Evolutionary conservation across 2,888 invertebrate genomes (phyloP), one percentile per base, ranked within the genome.

Genomic region (Oxystoma pomonae): DNA sequence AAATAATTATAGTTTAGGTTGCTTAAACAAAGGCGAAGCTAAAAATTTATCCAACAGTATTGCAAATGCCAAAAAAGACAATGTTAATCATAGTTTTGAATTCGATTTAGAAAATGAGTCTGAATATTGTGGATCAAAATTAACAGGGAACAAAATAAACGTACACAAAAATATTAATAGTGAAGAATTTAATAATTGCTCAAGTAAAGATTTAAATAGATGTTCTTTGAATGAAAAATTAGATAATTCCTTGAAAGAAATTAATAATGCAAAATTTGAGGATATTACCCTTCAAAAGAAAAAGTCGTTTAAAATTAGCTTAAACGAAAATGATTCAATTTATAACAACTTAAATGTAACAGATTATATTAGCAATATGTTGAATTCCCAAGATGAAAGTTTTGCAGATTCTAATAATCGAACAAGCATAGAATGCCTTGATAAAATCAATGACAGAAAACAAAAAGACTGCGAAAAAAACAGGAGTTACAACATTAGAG

Each of bases 331-430:
- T 12, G 35, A 35, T 12, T 35, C 35, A 12, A 12, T 12, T 35
- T 35, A 35, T 12, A 35, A 35, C 16, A 53, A 19, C 19, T 19
- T 53, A n/a, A 71, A 74, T 65, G 67, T 74, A 58, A 74, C 74
- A n/a, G 69, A 70, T 62, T 74, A 72, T 62, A 67, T 74, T 5
- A 68, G 65, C 17, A 57, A 68, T 5, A 62, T 73, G 51, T 60
- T 72, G 53, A 68, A 59, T 60, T 55, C 60, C 0, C 61, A 67
- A 65, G 60, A 65, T 9, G 19, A 52, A n/a, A n/a, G 5, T 53
- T 16, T 21, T 51, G 16, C 51, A 22, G 58, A 57, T 21, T 22
- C n/a, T 19, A 57, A 9, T 2, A 71, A 71, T 53, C 35, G 12
- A 7, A 12, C 35, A 3, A 35, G 12, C 12, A 35, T 35, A 12